Base-by-base conservation (phyloP, 2,888 invertebrate species). In the Clanis bilineata region DNA sequence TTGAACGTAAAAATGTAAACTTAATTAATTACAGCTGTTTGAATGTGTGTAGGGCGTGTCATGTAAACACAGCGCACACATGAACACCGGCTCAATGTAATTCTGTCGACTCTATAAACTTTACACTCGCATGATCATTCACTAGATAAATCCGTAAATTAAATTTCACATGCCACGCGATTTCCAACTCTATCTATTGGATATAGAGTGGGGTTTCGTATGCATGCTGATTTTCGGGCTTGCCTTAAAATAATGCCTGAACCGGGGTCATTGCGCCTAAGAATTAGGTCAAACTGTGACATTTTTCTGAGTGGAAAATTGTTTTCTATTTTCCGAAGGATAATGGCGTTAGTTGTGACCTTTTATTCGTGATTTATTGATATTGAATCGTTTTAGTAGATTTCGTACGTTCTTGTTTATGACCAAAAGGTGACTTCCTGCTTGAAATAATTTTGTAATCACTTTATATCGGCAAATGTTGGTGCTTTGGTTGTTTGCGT, bases 91-190 rank as follows among this genome's bases (percentile, higher is more conserved):
- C 80, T 69, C 77, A 80, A 82, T 81, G 75, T 85, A 82, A 85
- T 89, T 87, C 82, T 83, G 83, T 83, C 76, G 76, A 77, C 68
- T 82, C 85, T 83, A 88, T 87, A 88, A 88, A 90, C 72, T 89
- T 89, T 85, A 88, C 86, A 87, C 84, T 87, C 83, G 79, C 85
- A 85, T 86, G 88, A 90, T 90, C 83, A 85, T 87, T 85, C 81
- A 74, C 80, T 86, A 88, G 88, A 90, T 88, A 90, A 90, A 88
- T 90, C 85, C 84, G 85, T 86, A 90, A 89, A 90, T 90, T 90
- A 90, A 88, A 87, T 85, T 85, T 68, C 71, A 38, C 22, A 15
- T 56, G 36, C 51, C 79, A 77, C 64, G 59, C 71, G 60, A 85
- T 66, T 78, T 61, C 74, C 60, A 57, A 64, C 76, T 74, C 66